Percentiles rank a stretch among this genome's conserved stretches.
These are phyloP conservation scores for Vulpes vulpes DNA, from an alignment of 2,113 vertebrate species.

Conservation along the genomic window DNA sequence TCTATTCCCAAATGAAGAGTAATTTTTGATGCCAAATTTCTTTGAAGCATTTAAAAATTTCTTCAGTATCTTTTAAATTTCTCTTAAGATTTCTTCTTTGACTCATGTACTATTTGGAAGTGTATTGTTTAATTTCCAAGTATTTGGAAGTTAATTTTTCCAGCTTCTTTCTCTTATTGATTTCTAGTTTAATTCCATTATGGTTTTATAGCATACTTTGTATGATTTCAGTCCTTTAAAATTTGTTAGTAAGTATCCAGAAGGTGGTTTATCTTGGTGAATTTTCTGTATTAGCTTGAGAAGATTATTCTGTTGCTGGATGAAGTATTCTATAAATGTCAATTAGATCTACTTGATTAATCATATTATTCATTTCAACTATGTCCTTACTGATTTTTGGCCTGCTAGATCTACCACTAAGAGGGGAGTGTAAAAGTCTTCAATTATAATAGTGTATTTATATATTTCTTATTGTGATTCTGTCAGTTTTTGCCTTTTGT, in stretches of 20 bases:
- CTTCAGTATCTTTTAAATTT: neutral
- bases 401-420: neutral
- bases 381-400: neutral
- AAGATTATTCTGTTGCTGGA: neutral
- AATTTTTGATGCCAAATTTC: slow-evolving; percentile 3
- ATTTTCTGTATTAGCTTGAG: neutral
- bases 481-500: neutral
- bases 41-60: neutral
- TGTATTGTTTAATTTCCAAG: neutral
- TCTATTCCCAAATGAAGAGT: neutral
- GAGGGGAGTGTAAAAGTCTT: neutral
- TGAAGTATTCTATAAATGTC: neutral
- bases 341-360: neutral
- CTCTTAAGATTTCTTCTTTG: neutral
- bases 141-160: neutral
- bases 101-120: neutral
- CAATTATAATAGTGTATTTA: neutral
- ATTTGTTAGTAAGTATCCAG: neutral
- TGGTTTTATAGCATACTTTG: neutral
- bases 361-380: neutral
- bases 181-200: neutral
- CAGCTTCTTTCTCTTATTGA: neutral
- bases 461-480: neutral
- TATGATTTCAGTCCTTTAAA: neutral
- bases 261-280: neutral